Evolutionary conservation across 2,888 invertebrate genomes (phyloP).

Genomic region (Drosophila bunnanda): DNA sequence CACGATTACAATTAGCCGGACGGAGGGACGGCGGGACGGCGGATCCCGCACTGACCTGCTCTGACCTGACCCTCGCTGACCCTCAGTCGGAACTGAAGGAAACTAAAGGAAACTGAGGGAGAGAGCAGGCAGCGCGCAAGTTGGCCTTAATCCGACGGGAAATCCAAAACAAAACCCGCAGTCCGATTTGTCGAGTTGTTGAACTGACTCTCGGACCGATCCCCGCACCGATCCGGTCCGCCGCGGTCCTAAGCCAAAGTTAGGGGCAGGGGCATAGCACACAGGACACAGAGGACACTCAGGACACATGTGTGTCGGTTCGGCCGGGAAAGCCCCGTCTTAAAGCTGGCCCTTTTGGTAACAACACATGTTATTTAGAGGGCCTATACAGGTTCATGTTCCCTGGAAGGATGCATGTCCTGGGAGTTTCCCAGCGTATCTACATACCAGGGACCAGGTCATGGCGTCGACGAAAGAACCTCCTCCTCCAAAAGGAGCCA

Average conservation of each 20-base stretch:
- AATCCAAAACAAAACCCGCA: slow-evolving; percentile 72
- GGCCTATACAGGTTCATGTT: slow-evolving; percentile 23
- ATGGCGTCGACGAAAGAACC: background rate
- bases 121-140: slow-evolving; percentile 57
- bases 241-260: slow-evolving; percentile 50
- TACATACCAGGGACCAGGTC: slow-evolving; percentile 4
- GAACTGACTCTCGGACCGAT: slow-evolving; percentile 52
- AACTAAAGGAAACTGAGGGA: slow-evolving; percentile 54
- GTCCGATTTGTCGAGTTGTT: slow-evolving; percentile 60
- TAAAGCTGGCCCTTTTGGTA: slow-evolving; percentile 62
- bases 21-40: slow-evolving; percentile 24
- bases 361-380: slow-evolving; percentile 58
- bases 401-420: slow-evolving; percentile 17
- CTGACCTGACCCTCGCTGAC: slow-evolving; percentile 31
- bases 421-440: slow-evolving; percentile 26
- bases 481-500: slow-evolving; percentile 24
- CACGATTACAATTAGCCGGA: slow-evolving; percentile 72
- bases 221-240: slow-evolving; percentile 20
- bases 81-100: slow-evolving; percentile 35
- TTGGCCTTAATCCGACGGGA: slow-evolving; percentile 75
- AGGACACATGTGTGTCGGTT: slow-evolving; percentile 53
- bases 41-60: slow-evolving; percentile 15
- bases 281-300: slow-evolving; percentile 28
- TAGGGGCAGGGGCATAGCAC: slow-evolving; percentile 55
- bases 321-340: slow-evolving; percentile 69